Percentiles rank a stretch among this genome's conserved stretches.
Conservation (phyloP, 2,797 vertebrate genomes). For the Ptychadena robeensis region DNA sequence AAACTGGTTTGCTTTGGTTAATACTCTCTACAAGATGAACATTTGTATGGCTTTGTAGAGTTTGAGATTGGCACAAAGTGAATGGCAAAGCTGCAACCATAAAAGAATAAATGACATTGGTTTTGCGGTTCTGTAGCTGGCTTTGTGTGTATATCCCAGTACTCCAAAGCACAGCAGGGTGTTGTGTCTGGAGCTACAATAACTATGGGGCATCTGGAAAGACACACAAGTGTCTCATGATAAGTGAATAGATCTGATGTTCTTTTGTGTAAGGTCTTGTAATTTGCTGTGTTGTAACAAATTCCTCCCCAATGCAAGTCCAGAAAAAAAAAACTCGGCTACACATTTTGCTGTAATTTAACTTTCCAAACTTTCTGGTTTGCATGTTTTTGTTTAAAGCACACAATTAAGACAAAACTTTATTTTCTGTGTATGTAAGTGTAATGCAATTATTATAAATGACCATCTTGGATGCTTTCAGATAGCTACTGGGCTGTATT, state of each 20-base stretch:
- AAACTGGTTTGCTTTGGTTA: conserved; percentile 22
- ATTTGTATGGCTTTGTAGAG: neutral
- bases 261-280: neutral
- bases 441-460: no score
- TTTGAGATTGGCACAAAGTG: conserved; percentile 11
- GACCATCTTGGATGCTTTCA: no score
- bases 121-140: neutral
- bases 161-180: neutral
- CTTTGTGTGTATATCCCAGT: neutral
- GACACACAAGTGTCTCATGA: conserved; percentile 11
- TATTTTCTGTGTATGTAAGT: no score
- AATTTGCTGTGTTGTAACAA: no score
- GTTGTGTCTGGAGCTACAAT: neutral
- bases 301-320: no score
- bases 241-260: neutral
- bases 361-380: no score
- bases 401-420: no score
- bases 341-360: no score
- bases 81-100: neutral
- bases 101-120: neutral
- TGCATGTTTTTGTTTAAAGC: no score
- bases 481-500: no score
- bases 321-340: no score
- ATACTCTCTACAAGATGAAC: neutral
- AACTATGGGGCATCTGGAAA: conserved; percentile 39